These are phyloP conservation scores for Nineta flava DNA, from an alignment of 2,888 invertebrate species.

Conservation along the genomic window DNA sequence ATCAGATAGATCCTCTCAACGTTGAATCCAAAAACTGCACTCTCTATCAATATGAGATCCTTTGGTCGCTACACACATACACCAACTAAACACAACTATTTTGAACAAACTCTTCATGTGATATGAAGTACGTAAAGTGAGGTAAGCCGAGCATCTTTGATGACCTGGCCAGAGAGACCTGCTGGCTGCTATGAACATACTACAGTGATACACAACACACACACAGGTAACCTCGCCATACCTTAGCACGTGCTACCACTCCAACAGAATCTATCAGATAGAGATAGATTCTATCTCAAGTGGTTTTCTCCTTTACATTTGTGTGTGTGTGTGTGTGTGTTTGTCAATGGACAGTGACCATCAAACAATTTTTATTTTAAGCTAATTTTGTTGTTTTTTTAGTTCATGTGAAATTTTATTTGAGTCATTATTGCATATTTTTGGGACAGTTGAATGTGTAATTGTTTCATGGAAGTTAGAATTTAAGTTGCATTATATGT, in stretches of 20 bases:
- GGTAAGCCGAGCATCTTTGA: not conserved
- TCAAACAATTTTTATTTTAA: not conserved
- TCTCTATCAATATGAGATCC: too few species aligned
- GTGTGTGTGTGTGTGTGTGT: not conserved
- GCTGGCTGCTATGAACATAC: not conserved
- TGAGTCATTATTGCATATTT: too few species aligned
- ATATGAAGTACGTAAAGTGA: not conserved
- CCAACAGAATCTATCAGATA: not conserved
- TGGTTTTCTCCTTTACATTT: too few species aligned
- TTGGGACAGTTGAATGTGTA: too few species aligned
- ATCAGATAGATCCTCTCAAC: too few species aligned
- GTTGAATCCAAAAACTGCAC: too few species aligned
- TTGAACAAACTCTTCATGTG: not conserved
- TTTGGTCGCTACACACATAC: too few species aligned
- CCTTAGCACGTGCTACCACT: not conserved
- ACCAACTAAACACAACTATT: not conserved
- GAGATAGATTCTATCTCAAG: too few species aligned
- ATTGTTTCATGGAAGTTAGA: too few species aligned
- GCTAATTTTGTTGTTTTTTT: not conserved
- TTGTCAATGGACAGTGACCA: not conserved
- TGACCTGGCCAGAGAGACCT: constrained; percentile 1
- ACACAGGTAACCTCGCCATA: constrained; percentile 1
- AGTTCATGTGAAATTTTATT: too few species aligned
- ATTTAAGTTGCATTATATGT: too few species aligned
- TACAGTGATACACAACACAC: too few species aligned